Evolutionary conservation across 2,888 invertebrate species (phyloP).

Genomic region (Homarus gammarus): DNA sequence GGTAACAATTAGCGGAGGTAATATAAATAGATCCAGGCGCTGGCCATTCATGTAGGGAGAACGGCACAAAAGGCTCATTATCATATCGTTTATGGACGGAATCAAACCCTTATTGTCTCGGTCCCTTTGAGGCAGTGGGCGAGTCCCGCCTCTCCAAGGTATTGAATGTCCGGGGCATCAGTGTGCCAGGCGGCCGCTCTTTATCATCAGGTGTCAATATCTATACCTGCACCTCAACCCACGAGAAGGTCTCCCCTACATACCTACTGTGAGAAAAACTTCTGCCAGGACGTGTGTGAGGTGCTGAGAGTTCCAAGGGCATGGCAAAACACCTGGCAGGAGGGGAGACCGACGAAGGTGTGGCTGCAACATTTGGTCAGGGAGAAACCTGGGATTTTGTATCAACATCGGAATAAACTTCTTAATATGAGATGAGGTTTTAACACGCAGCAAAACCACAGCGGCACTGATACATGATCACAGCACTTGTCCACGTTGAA

Average conservation of each 20-base stretch:
- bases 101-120: constrained; percentile 33
- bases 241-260: background rate
- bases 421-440: no score
- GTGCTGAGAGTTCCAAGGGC: no score
- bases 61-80: constrained; percentile 56
- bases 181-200: background rate
- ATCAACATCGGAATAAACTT: no score
- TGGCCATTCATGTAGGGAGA: constrained; percentile 39
- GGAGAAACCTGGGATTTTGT: no score
- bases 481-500: no score
- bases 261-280: no score
- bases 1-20: constrained; percentile 38
- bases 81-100: constrained; percentile 62
- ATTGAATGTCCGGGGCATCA: background rate
- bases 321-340: no score
- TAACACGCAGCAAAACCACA: no score
- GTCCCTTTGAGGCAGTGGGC: background rate
- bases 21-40: constrained; percentile 40
- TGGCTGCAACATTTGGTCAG: no score
- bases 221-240: background rate
- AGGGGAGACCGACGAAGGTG: no score
- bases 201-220: background rate
- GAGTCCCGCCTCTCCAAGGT: constrained; percentile 15
- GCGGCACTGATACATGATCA: no score
- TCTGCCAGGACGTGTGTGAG: no score